Evolutionary conservation across 2,797 vertebrate species (phyloP).

Genomic region (Iguana delicatissima): DNA sequence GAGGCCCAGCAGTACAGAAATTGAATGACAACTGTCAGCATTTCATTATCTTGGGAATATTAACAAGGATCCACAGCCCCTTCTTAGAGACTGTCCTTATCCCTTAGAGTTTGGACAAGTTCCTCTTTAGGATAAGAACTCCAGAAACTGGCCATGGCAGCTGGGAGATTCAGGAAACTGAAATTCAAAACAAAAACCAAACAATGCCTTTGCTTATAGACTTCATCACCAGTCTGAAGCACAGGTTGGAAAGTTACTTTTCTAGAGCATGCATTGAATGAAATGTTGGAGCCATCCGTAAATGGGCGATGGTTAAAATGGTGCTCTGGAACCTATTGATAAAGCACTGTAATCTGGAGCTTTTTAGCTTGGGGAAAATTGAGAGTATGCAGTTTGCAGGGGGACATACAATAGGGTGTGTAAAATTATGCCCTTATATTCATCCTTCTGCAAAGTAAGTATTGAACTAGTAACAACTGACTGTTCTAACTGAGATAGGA

Average conservation of each 20-base stretch:
- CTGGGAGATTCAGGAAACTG: background rate
- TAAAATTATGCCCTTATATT: background rate
- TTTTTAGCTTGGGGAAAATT: no score
- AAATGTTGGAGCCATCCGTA: no score
- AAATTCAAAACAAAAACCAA: no score
- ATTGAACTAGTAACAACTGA: background rate
- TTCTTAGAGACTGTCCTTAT: background rate
- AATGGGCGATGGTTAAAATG: no score
- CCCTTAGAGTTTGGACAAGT: no score
- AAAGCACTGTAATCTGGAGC: no score
- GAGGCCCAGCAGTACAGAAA: background rate
- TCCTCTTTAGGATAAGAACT: no score
- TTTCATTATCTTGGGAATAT: background rate
- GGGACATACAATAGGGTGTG: no score
- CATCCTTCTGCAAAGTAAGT: no score
- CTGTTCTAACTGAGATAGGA: background rate
- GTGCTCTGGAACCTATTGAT: background rate
- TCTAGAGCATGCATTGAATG: background rate
- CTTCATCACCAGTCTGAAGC: background rate
- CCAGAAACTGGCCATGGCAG: background rate
- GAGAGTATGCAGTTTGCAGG: no score
- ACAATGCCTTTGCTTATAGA: background rate
- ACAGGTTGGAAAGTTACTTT: background rate
- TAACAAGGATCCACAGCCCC: background rate
- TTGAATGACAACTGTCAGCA: background rate